Evolutionary conservation across 2,113 vertebrate genomes (phyloP), one percentile per base, ranked within the genome.

Genomic region (Poicephalus meyeri): DNA sequence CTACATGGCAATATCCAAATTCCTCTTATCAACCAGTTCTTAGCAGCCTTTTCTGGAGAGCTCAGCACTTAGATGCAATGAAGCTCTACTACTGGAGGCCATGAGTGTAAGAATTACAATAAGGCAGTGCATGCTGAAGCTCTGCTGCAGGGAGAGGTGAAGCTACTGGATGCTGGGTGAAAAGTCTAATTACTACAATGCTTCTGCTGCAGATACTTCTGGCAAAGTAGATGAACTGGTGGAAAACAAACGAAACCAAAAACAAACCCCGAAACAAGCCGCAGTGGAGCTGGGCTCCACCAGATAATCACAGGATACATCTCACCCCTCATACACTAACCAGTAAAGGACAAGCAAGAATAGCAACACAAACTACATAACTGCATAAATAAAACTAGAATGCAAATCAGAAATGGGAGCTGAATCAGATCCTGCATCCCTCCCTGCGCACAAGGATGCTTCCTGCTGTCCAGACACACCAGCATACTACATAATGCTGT

Each of bases 151-250:
- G 23, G 18, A 71, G 11, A 82, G 35, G 25, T 18, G 39, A 68
- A 58, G 25, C n/a, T 70, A 37, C 7, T 25, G 16, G 9, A 41
- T 26, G 16, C 73, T 74, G 39, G 25, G 19, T 33, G 13, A 28
- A 77, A 64, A 55, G 26, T 11, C 13, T 49, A 50, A 39, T 47
- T 64, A 58, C 9, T 73, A 41, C 12, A 13, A 41, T 21, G 15
- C 66, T 69, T 64, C 61, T 72, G 41, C 52, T 69, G 18, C 16
- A 37, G 29, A 68, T 42, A 61, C 4, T 21, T 73, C 53, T 47
- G 24, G 55, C 13, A n/a, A 50, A 56, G 26, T 0, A 2, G n/a
- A 42, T 49, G 8, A 52, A 65, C 23, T 4, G 7, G 9, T 2
- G 2, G 18, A n/a, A 18, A 35, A 58, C 14, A 66, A 55, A n/a